Percentiles rank a stretch among this genome's conserved stretches.
Evolutionary conservation across 2,888 invertebrate species (phyloP).

Genomic region (Parnassius smintheus): DNA sequence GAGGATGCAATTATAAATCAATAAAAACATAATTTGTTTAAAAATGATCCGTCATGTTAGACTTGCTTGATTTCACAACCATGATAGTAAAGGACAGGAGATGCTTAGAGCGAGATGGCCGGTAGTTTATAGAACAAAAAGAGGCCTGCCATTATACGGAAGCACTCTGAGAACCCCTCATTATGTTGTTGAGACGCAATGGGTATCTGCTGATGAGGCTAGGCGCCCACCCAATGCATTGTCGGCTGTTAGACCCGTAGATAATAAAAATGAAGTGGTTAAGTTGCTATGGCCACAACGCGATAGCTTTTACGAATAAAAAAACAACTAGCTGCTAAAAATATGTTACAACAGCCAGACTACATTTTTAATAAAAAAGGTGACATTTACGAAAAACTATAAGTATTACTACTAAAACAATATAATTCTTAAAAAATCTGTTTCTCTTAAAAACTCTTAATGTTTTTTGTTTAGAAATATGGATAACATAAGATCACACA

Average conservation of each 20-base stretch:
- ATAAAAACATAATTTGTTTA: background rate
- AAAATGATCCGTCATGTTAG: background rate
- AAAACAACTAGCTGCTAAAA: no score
- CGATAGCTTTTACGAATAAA: no score
- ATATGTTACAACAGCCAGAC: no score
- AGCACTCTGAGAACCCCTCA: constrained; percentile 36
- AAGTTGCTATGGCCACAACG: background rate
- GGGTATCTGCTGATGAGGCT: constrained; percentile 27
- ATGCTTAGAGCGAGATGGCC: constrained; percentile 31
- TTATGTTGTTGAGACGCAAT: constrained; percentile 44
- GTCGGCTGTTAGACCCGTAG: background rate
- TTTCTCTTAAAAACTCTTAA: no score
- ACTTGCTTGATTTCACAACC: constrained; percentile 8
- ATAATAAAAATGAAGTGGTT: background rate
- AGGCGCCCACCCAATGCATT: constrained; percentile 27
- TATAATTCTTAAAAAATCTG: no score
- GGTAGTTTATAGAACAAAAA: constrained; percentile 39
- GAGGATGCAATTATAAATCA: background rate
- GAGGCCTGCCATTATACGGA: constrained; percentile 43
- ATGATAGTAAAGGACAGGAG: constrained; percentile 19
- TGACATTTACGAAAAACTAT: no score
- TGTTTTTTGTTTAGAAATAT: no score
- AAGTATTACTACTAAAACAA: no score
- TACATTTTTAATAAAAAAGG: no score
- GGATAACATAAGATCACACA: no score